Percentiles rank a stretch among this genome's conserved stretches.
phyloP scores from a whole-genome alignment of 2,888 invertebrate genomes.

The Leptogaster cylindrica region DNA sequence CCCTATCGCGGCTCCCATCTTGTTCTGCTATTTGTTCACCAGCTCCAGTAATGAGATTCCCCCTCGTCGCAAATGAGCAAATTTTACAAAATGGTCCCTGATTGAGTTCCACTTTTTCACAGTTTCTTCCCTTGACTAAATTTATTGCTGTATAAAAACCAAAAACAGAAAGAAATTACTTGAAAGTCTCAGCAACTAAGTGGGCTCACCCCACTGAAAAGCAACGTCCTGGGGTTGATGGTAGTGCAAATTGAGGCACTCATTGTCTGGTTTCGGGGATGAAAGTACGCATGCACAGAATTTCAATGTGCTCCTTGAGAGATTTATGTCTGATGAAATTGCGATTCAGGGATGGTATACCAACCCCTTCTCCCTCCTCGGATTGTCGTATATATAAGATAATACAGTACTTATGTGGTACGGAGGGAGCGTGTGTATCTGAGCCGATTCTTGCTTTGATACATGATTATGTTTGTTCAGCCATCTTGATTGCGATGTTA shows the following conservation, averaged over 20 bases:
- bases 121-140: slow-evolving; percentile 7
- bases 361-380: too few relatives aligned
- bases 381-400: slow-evolving; percentile 27
- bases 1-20: slow-evolving; percentile 36
- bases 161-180: too few relatives aligned
- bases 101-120: slow-evolving; percentile 9
- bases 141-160: too few relatives aligned
- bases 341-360: slow-evolving; percentile 20
- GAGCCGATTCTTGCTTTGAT: slow-evolving; percentile 34
- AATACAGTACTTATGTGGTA: slow-evolving; percentile 29
- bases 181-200: slow-evolving; percentile 16
- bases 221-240: neutral
- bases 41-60: slow-evolving; percentile 42
- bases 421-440: slow-evolving; percentile 1
- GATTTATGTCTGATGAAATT: slow-evolving; percentile 28
- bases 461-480: slow-evolving; percentile 62
- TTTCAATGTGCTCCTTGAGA: slow-evolving; percentile 17
- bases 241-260: neutral
- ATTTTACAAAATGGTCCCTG: slow-evolving; percentile 43
- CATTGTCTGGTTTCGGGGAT: neutral
- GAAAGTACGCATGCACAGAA: slow-evolving; percentile 26
- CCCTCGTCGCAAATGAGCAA: slow-evolving; percentile 42
- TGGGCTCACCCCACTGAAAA: neutral
- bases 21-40: slow-evolving; percentile 7
- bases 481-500: slow-evolving; percentile 63